Percentiles rank a stretch among this genome's conserved stretches.
These are phyloP conservation scores for Drosophila subpulchrella DNA, from an alignment of 1,140 invertebrate species.

Conservation along the genomic window DNA sequence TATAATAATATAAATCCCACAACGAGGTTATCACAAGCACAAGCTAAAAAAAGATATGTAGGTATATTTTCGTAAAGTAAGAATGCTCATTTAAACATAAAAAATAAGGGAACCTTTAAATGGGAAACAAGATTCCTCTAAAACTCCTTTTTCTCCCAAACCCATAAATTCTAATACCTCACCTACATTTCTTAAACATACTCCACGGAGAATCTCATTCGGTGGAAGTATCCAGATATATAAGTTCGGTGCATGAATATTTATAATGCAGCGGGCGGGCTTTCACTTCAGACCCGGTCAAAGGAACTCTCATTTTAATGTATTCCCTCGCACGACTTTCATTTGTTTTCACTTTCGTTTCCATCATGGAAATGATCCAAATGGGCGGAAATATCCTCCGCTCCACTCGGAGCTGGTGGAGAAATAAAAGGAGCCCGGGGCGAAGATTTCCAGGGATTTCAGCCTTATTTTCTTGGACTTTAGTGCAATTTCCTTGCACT, in stretches of 20 bases:
- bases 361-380: slow-evolving; percentile 52
- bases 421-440: background rate
- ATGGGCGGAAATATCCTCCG: slow-evolving; percentile 24
- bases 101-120: background rate
- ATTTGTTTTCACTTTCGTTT: slow-evolving; percentile 72
- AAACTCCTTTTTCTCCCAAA: background rate
- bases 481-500: slow-evolving; percentile 33
- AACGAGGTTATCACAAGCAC: background rate
- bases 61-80: background rate
- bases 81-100: background rate
- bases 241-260: slow-evolving; percentile 60
- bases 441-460: slow-evolving; percentile 32
- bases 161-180: slow-evolving; percentile 7
- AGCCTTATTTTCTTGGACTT: slow-evolving; percentile 11
- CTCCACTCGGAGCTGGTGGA: slow-evolving; percentile 1
- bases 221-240: slow-evolving; percentile 11
- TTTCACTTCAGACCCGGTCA: slow-evolving; percentile 37
- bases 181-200: slow-evolving; percentile 32
- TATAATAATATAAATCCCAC: background rate
- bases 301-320: slow-evolving; percentile 65
- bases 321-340: slow-evolving; percentile 77
- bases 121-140: background rate
- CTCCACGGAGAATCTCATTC: background rate
- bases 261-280: slow-evolving; percentile 46
- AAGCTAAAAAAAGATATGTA: background rate